Percentiles rank a stretch among this genome's conserved stretches.
Evolutionary conservation across 2,888 invertebrate species (phyloP).

Genomic region (Acronicta leporina): DNA sequence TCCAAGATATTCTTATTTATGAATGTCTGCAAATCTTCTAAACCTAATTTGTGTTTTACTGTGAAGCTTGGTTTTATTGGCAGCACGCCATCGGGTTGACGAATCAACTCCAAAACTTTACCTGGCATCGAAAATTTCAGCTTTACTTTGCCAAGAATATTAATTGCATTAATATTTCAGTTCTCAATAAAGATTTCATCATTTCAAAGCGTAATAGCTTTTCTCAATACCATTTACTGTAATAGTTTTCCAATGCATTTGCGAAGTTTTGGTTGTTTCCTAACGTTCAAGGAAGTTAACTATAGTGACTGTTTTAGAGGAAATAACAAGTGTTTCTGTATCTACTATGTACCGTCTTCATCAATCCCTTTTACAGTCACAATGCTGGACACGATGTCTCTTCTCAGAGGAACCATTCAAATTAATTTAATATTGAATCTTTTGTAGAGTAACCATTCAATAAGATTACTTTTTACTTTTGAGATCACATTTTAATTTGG

Average conservation of each 20-base stretch:
- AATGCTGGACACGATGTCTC: no score
- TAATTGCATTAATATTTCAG: constrained; percentile 25
- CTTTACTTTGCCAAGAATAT: constrained; percentile 34
- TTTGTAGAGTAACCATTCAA: no score
- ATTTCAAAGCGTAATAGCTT: not conserved
- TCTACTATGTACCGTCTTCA: no score
- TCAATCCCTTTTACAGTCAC: no score
- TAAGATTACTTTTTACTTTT: no score
- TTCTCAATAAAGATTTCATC: constrained; percentile 4
- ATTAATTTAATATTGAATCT: no score
- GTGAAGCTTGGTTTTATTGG: constrained; percentile 22
- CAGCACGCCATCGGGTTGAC: constrained; percentile 34
- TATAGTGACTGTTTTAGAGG: no score
- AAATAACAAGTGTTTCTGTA: no score
- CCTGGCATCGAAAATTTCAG: constrained; percentile 36
- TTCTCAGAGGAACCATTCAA: no score
- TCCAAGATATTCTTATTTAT: constrained; percentile 30
- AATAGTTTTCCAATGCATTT: constrained; percentile 6
- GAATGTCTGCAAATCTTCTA: constrained; percentile 27
- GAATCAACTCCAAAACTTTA: constrained; percentile 33
- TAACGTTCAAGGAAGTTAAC: not conserved
- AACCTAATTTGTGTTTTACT: constrained; percentile 30
- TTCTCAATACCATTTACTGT: not conserved
- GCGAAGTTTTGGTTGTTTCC: constrained; percentile 9
- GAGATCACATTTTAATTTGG: no score